Evolutionary conservation across 1,140 invertebrate genomes (phyloP).

Genomic region (Bombyx mori): ASM3026992v2 NC_085117.1:13076001-13076500

Average conservation of each 20-base stretch:
- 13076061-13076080: conserved; percentile 18
- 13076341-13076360: conserved; percentile 19
- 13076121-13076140: conserved; percentile 30
- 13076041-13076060: conserved; percentile 28
- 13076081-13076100: conserved; percentile 18
- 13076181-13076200: conserved; percentile 27
- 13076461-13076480: conserved; percentile 39
- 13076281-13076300: conserved; percentile 15
- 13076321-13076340: conserved; percentile 1
- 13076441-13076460: conserved; percentile 32
- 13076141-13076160: conserved; percentile 33
- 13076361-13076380: conserved; percentile 35
- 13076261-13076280: conserved; percentile 21
- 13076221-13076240: conserved; percentile 17
- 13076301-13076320: conserved; percentile 7
- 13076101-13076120: conserved; percentile 27
- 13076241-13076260: conserved; percentile 11
- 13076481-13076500: conserved; percentile 38
- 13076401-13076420: conserved; percentile 31
- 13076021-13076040: conserved; percentile 37
- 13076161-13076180: conserved; percentile 12
- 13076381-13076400: conserved; percentile 48
- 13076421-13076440: conserved; percentile 18
- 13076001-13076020: conserved; percentile 31
- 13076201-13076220: conserved; percentile 35